These are phyloP conservation scores for Caiman crocodilus DNA, from an alignment of 2,797 vertebrate genomes.

Conservation along the genomic window DNA sequence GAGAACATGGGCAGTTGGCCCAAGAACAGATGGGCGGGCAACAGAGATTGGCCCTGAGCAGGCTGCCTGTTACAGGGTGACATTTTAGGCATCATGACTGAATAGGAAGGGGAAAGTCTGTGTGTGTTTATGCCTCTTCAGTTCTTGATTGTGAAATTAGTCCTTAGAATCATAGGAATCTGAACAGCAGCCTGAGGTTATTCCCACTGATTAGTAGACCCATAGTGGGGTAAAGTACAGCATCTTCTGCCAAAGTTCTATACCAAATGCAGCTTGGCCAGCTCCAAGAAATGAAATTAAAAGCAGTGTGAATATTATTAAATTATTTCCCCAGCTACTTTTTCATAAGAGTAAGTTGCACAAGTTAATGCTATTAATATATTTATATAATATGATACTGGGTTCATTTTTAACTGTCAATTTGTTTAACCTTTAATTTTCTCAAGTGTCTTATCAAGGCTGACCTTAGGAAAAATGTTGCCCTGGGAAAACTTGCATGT, in stretches of 20 bases:
- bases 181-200: not conserved
- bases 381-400: not conserved
- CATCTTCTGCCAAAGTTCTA: not conserved
- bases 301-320: not conserved
- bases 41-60: too few species aligned
- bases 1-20: too few species aligned
- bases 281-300: not conserved
- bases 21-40: too few species aligned
- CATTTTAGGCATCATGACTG: not conserved
- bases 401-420: too few species aligned
- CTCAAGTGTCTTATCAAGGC: too few species aligned
- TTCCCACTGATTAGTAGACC: slow-evolving; percentile 25
- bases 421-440: too few species aligned
- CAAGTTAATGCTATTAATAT: not conserved
- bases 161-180: not conserved
- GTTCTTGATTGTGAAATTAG: not conserved
- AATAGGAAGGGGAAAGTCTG: not conserved
- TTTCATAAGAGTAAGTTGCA: not conserved
- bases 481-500: too few species aligned
- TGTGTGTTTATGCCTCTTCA: not conserved
- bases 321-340: not conserved
- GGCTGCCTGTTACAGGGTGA: not conserved
- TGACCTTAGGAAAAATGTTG: too few species aligned
- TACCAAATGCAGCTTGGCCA: not conserved
- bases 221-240: not conserved